phyloP scores from a whole-genome alignment of 2,888 invertebrate species.

The Tetheella fluctuosa region DNA sequence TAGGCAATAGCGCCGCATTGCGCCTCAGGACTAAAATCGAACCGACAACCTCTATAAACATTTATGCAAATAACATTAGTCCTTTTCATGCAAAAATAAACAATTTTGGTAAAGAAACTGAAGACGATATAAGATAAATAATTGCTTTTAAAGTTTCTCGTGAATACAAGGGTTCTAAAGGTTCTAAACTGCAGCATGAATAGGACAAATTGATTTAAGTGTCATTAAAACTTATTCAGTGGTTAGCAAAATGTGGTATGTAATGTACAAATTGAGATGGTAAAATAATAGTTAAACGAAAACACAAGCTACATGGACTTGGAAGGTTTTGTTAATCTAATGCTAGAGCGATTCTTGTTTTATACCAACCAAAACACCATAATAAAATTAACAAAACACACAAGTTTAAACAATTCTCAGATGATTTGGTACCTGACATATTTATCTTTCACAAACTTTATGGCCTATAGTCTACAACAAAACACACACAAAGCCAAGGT shows the following conservation, averaged over 20 bases:
- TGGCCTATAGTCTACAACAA: background rate
- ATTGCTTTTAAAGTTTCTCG: conserved; percentile 6
- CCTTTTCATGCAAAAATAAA: conserved; percentile 10
- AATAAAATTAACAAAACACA: background rate
- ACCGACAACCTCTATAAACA: conserved; percentile 16
- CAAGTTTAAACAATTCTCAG: background rate
- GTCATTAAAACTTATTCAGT: background rate
- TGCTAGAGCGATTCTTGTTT: background rate
- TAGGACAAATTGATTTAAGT: conserved; percentile 8
- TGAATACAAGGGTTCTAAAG: background rate
- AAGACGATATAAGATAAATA: conserved; percentile 15
- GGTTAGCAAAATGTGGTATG: conserved; percentile 1
- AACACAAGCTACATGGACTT: background rate
- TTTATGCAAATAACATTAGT: conserved; percentile 15
- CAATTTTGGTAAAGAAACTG: conserved; percentile 13
- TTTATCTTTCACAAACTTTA: background rate
- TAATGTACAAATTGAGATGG: background rate
- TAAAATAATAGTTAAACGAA: background rate
- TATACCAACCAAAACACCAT: background rate
- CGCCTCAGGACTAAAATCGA: conserved; percentile 11
- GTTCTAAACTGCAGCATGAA: background rate
- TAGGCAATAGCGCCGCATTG: background rate
- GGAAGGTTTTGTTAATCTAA: background rate
- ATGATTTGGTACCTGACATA: background rate
- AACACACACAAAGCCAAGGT: background rate